Base-by-base conservation (phyloP, 2,888 invertebrate genomes). In the Lepidochitona cinerea region DNA sequence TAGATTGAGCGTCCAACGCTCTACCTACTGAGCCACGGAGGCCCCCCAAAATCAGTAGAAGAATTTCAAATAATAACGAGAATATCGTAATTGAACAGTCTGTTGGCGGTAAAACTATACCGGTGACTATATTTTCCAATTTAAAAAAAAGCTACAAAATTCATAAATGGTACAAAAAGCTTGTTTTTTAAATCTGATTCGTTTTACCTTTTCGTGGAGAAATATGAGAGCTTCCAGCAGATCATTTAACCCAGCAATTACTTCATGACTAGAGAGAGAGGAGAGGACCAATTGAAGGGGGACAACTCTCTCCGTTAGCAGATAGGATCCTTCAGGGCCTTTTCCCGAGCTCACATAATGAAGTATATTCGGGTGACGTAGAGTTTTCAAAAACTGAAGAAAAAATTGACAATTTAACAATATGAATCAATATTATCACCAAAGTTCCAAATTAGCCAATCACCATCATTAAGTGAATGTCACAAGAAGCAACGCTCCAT, bases 301-400 rank as follows among this genome's bases (percentile, higher is more conserved):
- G 76, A 93, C 93, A 1, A 95, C 95, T 90, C 94, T 94, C 90
- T 97, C 97, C 0, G 96, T 96, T 1, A 95, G 95, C 75, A 97
- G 92, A 89, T 94, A 94, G 6, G 74, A 76, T 77, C 94, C 94
- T 12, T 94, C 94, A 59, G 94, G 93, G 83, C 95, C 94, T 75
- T 94, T 93, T 94, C 96, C 96, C 1, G 95, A 94, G 33, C 95
- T 94, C 78, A 96, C 93, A 88, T 95, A 97, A 86, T 94, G 94
- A 14, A 97, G 91, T 82, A 97, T 96, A 84, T 94, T 94, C 0
- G 97, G 97, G 91, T 97, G 97, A 0, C 97, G 94, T 90, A 95
- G 94, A 73, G 95, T 93, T 92, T 95, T 94, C 75, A 96, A 92
- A 91, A 95, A 96, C 96, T 97, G 90, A 72, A 93, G 93, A 74